These are phyloP conservation scores for Dendrocopos noguchii DNA, from an alignment of 2,113 vertebrate genomes.

Conservation along the genomic window DNA sequence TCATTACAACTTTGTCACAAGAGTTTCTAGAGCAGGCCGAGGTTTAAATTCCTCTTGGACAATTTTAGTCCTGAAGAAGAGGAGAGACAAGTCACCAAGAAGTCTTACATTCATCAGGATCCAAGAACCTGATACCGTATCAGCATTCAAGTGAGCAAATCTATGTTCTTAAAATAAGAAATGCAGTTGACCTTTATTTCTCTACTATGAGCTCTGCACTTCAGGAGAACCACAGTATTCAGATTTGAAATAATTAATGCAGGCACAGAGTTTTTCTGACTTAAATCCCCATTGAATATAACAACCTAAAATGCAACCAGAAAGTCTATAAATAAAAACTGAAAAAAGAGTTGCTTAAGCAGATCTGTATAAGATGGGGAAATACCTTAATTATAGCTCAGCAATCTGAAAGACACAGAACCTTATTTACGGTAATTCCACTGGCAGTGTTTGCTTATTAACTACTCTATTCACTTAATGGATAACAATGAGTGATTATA, in stretches of 20 bases:
- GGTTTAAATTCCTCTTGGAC: background rate
- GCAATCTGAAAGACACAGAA: constrained; percentile 52
- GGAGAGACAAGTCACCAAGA: background rate
- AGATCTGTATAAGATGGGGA: constrained; percentile 57
- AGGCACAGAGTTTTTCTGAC: constrained; percentile 50
- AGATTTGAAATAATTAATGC: constrained; percentile 77
- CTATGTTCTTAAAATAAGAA: constrained; percentile 1
- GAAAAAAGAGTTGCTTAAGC: constrained; percentile 47
- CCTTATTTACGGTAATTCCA: constrained; percentile 55
- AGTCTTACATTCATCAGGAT: background rate
- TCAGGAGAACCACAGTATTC: constrained; percentile 80
- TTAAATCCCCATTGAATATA: constrained; percentile 59
- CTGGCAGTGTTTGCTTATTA: constrained; percentile 49
- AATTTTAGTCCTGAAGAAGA: background rate
- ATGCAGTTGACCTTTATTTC: constrained; percentile 77
- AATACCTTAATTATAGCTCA: constrained; percentile 64
- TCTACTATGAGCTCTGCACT: constrained; percentile 26
- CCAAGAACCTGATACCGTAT: background rate
- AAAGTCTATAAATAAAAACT: constrained; percentile 66
- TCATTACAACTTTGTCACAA: background rate
- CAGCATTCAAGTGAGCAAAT: constrained; percentile 28
- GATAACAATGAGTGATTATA: constrained; percentile 55
- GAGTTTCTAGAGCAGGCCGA: background rate
- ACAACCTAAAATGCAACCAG: constrained; percentile 65
- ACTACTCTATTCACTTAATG: constrained; percentile 48